A percentile compares a stretch with the other conserved stretches of the same genome.
These are phyloP conservation scores for Marisa cornuarietis DNA, from an alignment of 1,140 invertebrate species.

Conservation along the genomic window DNA sequence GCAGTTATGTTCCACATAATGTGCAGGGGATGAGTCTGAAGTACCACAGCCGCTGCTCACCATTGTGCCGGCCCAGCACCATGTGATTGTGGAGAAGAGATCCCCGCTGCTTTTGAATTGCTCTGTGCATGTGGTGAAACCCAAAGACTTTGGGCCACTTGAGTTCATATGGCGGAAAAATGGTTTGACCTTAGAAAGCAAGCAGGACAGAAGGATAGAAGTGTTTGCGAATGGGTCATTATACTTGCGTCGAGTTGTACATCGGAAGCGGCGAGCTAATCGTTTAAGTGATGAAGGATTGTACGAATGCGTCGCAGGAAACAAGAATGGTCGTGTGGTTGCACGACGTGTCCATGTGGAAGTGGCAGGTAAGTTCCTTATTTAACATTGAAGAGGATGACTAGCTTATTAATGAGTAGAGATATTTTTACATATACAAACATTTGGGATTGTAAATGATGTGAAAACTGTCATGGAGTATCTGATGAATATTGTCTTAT, in stretches of 20 bases:
- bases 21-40: slow-evolving; percentile 11
- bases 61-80: slow-evolving; percentile 15
- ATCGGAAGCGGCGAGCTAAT: slow-evolving; percentile 41
- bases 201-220: slow-evolving; percentile 37
- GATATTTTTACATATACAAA: not conserved
- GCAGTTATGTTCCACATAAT: not conserved
- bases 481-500: too few species aligned
- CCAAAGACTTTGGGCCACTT: slow-evolving; percentile 17
- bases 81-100: slow-evolving; percentile 39
- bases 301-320: slow-evolving; percentile 39
- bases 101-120: slow-evolving; percentile 38
- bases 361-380: slow-evolving; percentile 35
- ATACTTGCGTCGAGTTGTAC: slow-evolving; percentile 51
- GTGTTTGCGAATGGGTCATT: slow-evolving; percentile 63
- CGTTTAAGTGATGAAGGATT: slow-evolving; percentile 39
- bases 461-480: too few species aligned
- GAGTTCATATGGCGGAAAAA: slow-evolving; percentile 35
- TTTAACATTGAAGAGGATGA: not conserved
- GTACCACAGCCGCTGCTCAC: slow-evolving; percentile 10
- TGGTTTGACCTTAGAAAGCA: slow-evolving; percentile 17
- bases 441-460: not conserved
- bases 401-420: too few species aligned
- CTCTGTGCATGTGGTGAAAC: slow-evolving; percentile 23
- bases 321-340: slow-evolving; percentile 37
- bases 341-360: slow-evolving; percentile 36